These are phyloP conservation scores for Mythimna albipuncta DNA, from an alignment of 2,888 invertebrate genomes.

Conservation along the genomic window DNA sequence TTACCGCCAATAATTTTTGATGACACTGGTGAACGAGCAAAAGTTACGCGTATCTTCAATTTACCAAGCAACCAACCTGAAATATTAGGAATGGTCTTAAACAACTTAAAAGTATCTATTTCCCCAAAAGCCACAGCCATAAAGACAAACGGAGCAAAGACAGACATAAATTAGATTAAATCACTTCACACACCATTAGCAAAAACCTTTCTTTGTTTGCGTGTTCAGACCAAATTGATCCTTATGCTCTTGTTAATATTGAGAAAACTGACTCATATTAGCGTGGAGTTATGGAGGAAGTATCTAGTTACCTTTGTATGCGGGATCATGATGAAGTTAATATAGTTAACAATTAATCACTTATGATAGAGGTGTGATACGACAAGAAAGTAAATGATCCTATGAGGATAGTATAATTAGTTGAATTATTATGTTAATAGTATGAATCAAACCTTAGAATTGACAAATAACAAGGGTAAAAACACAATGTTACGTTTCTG, in stretches of 20 bases:
- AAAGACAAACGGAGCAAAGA: conserved; percentile 75
- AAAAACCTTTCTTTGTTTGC: conserved; percentile 71
- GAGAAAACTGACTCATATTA: conserved; percentile 51
- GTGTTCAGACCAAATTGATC: conserved; percentile 66
- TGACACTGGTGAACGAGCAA: conserved; percentile 4
- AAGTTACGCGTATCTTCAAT: conserved; percentile 50
- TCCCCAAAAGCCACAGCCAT: conserved; percentile 65
- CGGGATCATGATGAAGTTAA: conserved; percentile 57
- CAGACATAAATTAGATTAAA: conserved; percentile 82
- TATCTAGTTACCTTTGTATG: conserved; percentile 68
- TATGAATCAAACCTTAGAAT: neutral
- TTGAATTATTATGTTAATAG: conserved; percentile 10
- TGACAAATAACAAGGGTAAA: neutral
- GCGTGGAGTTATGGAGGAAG: conserved; percentile 53
- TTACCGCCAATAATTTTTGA: conserved; percentile 29
- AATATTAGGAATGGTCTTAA: conserved; percentile 58
- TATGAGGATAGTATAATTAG: conserved; percentile 5
- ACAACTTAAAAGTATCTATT: conserved; percentile 72
- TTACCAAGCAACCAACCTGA: conserved; percentile 52
- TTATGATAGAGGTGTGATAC: conserved; percentile 75
- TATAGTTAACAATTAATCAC: conserved; percentile 79
- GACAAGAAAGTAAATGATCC: conserved; percentile 47
- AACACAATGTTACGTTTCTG: neutral
- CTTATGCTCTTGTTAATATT: conserved; percentile 57
- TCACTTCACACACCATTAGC: conserved; percentile 85